These are phyloP conservation scores for Tenthredo notha DNA, from an alignment of 2,888 invertebrate species.

Conservation along the genomic window DNA sequence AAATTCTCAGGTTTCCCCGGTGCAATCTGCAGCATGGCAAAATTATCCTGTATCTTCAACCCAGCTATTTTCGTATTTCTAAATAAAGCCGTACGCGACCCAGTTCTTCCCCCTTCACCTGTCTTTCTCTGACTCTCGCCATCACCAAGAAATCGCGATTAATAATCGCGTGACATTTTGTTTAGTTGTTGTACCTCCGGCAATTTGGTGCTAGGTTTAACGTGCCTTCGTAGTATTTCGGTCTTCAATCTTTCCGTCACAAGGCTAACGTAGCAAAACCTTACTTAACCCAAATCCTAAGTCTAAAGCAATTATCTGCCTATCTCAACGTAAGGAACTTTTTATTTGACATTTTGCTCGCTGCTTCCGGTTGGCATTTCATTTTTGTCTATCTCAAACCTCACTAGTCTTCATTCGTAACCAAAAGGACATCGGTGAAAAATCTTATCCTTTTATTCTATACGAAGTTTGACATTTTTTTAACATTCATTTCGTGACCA, in stretches of 20 bases:
- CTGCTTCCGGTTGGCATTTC: constrained; percentile 41
- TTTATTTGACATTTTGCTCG: constrained; percentile 41
- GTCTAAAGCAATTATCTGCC: not conserved
- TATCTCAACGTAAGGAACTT: not conserved
- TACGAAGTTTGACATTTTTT: not conserved
- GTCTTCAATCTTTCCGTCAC: constrained; percentile 33
- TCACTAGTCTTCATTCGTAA: constrained; percentile 6
- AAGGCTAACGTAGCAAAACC: constrained; percentile 11
- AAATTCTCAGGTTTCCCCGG: constrained; percentile 44
- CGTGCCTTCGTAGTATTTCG: constrained; percentile 33
- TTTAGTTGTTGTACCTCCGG: constrained; percentile 64
- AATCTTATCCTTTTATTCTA: not conserved
- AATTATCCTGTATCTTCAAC: constrained; percentile 31
- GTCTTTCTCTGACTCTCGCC: constrained; percentile 55
- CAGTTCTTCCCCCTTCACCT: constrained; percentile 63
- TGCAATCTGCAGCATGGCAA: constrained; percentile 36
- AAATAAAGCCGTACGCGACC: constrained; percentile 75
- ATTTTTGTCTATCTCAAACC: not conserved
- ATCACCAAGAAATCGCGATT: constrained; percentile 66
- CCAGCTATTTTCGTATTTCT: constrained; percentile 71
- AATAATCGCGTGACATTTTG: constrained; percentile 63
- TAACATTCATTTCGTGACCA: not conserved
- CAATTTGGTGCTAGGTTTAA: constrained; percentile 48
- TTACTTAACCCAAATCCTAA: constrained; percentile 22
- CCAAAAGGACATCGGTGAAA: constrained; percentile 23